Percentiles rank a stretch among this genome's conserved stretches.
Conservation (phyloP, 1,140 invertebrate species). For the Nymphalis io region DNA sequence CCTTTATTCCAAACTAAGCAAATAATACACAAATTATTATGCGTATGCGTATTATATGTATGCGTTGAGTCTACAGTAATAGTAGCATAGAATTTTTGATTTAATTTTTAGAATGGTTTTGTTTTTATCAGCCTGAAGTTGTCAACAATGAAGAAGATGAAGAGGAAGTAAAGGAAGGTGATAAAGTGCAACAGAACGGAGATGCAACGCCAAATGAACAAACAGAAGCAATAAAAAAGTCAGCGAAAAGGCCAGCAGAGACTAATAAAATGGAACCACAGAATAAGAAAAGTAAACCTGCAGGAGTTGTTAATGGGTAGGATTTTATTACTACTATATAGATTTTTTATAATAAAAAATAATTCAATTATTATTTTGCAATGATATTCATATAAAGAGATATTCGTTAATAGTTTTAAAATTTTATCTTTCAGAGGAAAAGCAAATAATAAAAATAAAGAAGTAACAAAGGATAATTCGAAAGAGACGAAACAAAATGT, state of each 20-base stretch:
- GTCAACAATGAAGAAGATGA: conserved; percentile 81
- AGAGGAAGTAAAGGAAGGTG: conserved; percentile 59
- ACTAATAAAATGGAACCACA: conserved; percentile 41
- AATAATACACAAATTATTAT: too few relatives aligned
- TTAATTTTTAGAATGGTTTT: too few relatives aligned
- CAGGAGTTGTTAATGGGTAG: conserved; percentile 16
- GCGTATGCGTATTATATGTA: too few relatives aligned
- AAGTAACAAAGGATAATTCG: not conserved
- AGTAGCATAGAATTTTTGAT: too few relatives aligned
- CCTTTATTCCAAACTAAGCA: too few relatives aligned
- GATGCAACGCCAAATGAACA: conserved; percentile 50
- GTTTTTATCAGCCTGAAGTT: conserved; percentile 64
- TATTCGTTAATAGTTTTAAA: not conserved
- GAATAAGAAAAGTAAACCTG: conserved; percentile 59
- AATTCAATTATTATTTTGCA: too few relatives aligned
- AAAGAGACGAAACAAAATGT: not conserved
- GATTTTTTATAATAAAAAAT: too few relatives aligned
- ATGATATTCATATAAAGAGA: too few relatives aligned
- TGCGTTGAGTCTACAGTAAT: too few relatives aligned
- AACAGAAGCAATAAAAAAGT: conserved; percentile 52
- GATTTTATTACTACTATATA: conserved; percentile 25
- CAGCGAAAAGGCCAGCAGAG: conserved; percentile 57
- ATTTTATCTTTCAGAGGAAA: conserved; percentile 10
- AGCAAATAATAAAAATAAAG: not conserved
- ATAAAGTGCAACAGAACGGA: conserved; percentile 50